These are phyloP conservation scores for Lethenteron reissneri DNA, from an alignment of 2,113 vertebrate genomes.

Conservation along the genomic window DNA sequence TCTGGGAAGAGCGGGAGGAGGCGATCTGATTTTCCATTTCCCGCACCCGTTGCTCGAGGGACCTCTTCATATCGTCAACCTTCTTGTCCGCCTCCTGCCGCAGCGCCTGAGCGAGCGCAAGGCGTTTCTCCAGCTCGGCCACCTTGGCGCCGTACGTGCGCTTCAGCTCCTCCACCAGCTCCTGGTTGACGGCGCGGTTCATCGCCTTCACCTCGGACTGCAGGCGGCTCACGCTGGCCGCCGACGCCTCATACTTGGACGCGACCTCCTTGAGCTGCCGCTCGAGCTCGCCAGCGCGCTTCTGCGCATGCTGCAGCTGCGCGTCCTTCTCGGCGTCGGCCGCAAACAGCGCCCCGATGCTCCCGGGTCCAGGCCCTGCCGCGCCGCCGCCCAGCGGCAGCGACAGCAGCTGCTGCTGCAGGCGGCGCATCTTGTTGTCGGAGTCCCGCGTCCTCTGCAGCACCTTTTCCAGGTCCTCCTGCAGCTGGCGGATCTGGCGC, in stretches of 20 bases:
- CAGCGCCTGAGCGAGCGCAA: conserved; percentile 26
- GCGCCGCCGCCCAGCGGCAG: conserved; percentile 56
- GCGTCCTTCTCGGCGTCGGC: neutral
- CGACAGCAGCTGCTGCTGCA: conserved; percentile 74
- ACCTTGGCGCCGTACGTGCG: conserved; percentile 43
- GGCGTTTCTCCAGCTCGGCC: conserved; percentile 43
- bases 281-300: conserved; percentile 37
- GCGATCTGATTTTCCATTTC: conserved; percentile 24
- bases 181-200: conserved; percentile 18
- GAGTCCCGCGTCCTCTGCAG: conserved; percentile 97
- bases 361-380: conserved; percentile 19
- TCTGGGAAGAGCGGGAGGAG: conserved; percentile 30
- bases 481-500: conserved; percentile 55
- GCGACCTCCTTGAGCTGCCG: conserved; percentile 59
- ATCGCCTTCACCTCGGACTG: conserved; percentile 50
- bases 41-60: conserved; percentile 29
- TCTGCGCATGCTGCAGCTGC: neutral
- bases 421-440: conserved; percentile 78
- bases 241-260: conserved; percentile 61
- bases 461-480: conserved; percentile 70
- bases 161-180: conserved; percentile 52
- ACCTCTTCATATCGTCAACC: conserved; percentile 15
- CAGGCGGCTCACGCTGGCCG: conserved; percentile 56
- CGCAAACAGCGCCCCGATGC: conserved; percentile 13
- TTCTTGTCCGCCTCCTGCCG: conserved; percentile 26